phyloP scores from a whole-genome alignment of 2,888 invertebrate genomes.

The Dusona sp. region DNA sequence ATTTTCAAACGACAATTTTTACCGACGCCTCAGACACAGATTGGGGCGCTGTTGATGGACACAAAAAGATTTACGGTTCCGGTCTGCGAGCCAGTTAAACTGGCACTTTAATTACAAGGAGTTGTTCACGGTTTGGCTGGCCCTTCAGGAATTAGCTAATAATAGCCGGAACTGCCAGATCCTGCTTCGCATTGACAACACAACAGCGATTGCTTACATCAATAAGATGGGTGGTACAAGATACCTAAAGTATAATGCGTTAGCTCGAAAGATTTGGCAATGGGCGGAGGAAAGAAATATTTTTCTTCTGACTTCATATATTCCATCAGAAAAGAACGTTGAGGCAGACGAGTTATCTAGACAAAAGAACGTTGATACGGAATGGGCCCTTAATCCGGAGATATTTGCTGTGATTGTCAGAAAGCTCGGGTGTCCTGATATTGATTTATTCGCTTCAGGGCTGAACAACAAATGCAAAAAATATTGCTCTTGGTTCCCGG shows the following conservation, averaged over 20 bases:
- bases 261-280: constrained; percentile 68
- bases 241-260: constrained; percentile 65
- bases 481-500: constrained; percentile 47
- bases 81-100: neutral
- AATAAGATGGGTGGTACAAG: constrained; percentile 61
- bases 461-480: constrained; percentile 41
- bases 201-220: constrained; percentile 49
- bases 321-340: constrained; percentile 24
- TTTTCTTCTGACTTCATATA: constrained; percentile 22
- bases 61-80: constrained; percentile 43
- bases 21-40: constrained; percentile 39
- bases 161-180: constrained; percentile 24
- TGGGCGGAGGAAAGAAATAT: constrained; percentile 44
- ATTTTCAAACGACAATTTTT: constrained; percentile 28
- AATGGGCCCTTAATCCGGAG: constrained; percentile 28
- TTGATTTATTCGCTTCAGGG: constrained; percentile 50
- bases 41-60: constrained; percentile 22
- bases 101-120: constrained; percentile 49
- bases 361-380: constrained; percentile 34
- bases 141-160: constrained; percentile 15
- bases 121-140: constrained; percentile 11
- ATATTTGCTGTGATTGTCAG: neutral
- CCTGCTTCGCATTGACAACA: constrained; percentile 47
- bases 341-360: constrained; percentile 36
- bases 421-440: neutral